phyloP scores from a whole-genome alignment of 2,797 vertebrate species.

The Serranus cabrilla region DNA sequence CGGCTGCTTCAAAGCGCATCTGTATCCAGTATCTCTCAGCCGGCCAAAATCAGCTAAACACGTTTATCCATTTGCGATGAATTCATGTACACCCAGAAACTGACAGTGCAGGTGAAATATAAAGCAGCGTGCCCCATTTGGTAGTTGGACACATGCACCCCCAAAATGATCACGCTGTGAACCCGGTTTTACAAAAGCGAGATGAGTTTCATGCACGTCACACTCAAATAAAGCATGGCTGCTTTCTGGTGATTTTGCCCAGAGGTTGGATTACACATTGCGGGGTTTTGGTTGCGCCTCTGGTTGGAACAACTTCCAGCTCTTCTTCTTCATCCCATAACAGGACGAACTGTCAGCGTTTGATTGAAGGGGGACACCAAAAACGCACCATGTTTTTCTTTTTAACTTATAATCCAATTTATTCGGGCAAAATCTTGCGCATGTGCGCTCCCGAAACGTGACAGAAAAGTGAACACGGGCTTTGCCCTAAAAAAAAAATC shows the following conservation, averaged over 20 bases:
- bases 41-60: neutral
- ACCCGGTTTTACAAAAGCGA: neutral
- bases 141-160: neutral
- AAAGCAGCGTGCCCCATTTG: neutral
- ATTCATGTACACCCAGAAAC: neutral
- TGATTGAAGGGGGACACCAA: neutral
- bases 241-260: neutral
- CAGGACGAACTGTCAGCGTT: conserved; percentile 37
- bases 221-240: neutral
- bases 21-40: neutral
- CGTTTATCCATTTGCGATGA: neutral
- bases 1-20: conserved; percentile 52
- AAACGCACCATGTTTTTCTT: neutral
- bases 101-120: conserved; percentile 1
- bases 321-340: conserved; percentile 59
- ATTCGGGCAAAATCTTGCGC: neutral
- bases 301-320: conserved; percentile 72
- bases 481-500: conserved; percentile 28
- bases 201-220: neutral
- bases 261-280: conserved; percentile 39
- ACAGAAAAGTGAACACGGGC: conserved; percentile 26
- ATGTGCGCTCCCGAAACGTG: neutral
- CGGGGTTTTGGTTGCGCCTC: conserved; percentile 30
- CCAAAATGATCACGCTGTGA: neutral
- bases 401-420: neutral